Evolutionary conservation across 35 echinoderm and acorn worm species (phyloP).

Genomic region (Apostichopus parvimensis): DNA sequence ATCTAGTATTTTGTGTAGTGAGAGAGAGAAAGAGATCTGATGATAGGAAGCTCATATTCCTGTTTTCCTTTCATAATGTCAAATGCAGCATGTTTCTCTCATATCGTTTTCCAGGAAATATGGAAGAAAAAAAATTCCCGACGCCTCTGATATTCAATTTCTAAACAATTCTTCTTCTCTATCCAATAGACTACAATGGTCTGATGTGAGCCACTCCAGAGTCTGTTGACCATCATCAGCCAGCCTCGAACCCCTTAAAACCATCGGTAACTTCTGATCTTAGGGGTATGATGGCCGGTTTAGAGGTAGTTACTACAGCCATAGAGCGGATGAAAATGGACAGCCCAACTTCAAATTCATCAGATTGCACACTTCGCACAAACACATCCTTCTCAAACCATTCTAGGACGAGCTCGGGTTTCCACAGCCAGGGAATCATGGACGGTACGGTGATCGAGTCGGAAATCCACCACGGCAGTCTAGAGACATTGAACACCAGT

Average conservation of each 20-base stretch:
- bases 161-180: too few species aligned
- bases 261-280: background rate
- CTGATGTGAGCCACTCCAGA: background rate
- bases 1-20: too few species aligned
- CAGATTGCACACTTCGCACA: constrained; percentile 50
- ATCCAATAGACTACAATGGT: background rate
- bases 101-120: too few species aligned
- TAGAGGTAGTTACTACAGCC: constrained; percentile 63
- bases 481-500: constrained; percentile 92
- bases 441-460: constrained; percentile 42
- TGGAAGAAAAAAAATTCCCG: too few species aligned
- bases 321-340: constrained; percentile 79
- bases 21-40: too few species aligned
- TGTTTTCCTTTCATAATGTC: too few species aligned
- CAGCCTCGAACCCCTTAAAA: too few species aligned
- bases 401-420: constrained; percentile 71
- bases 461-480: constrained; percentile 74
- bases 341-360: constrained; percentile 79
- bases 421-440: constrained; percentile 54
- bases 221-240: background rate
- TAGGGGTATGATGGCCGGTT: constrained; percentile 64
- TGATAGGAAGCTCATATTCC: too few species aligned
- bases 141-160: too few species aligned
- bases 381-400: constrained; percentile 73
- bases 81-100: too few species aligned